Percentiles rank a stretch among this genome's conserved stretches.
phyloP scores from a whole-genome alignment of 2,797 vertebrate genomes.

The Pseudocheirus occidentalis region DNA sequence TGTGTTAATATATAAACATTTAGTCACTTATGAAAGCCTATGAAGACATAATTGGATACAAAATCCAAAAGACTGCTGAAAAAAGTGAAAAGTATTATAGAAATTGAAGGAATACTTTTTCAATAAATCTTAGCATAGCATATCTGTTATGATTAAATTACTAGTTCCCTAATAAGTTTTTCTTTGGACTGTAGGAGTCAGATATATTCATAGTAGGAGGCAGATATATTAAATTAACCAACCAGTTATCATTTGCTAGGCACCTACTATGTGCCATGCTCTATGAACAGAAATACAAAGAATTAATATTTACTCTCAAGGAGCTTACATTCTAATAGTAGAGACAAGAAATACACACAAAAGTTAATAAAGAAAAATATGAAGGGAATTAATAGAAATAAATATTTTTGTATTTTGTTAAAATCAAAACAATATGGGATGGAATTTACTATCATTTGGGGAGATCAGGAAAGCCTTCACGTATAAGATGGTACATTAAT shows the following conservation, averaged over 20 bases:
- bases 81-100: neutral
- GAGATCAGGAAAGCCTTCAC: neutral
- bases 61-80: neutral
- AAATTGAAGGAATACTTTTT: slow-evolving; percentile 17
- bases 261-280: neutral
- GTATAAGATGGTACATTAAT: neutral
- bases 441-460: neutral
- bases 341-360: neutral
- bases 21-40: neutral
- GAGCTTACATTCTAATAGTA: neutral
- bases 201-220: neutral
- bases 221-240: neutral
- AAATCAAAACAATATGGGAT: neutral
- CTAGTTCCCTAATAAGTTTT: slow-evolving; percentile 2
- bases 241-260: neutral
- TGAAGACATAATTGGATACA: neutral
- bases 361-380: neutral
- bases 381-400: neutral
- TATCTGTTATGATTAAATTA: slow-evolving; percentile 12
- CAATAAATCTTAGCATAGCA: neutral
- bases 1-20: slow-evolving; percentile 19
- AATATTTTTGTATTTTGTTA: neutral
- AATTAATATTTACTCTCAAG: neutral
- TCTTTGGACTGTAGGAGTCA: neutral
- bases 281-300: neutral